Evolutionary conservation across 2,113 vertebrate species (phyloP).

Genomic region (Uria lomvia): DNA sequence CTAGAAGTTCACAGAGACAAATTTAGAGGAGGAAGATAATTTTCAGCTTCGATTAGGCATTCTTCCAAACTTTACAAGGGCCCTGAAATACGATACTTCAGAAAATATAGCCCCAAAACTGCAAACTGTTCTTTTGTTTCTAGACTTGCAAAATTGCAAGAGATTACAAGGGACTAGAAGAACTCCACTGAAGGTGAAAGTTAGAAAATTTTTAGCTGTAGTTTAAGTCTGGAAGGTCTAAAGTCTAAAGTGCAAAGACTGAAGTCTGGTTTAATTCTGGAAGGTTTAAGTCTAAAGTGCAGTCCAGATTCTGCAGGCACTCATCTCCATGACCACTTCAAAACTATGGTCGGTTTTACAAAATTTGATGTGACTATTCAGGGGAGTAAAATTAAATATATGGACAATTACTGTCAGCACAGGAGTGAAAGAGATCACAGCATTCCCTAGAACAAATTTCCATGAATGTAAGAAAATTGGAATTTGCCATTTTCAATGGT

Average conservation of each 20-base stretch:
- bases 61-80: background rate
- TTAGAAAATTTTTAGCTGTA: background rate
- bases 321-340: background rate
- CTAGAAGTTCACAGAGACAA: background rate
- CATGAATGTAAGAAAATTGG: background rate
- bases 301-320: background rate
- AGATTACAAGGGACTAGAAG: background rate
- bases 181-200: background rate
- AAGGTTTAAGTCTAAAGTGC: background rate
- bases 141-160: background rate
- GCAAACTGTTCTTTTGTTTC: background rate
- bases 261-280: background rate
- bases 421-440: background rate
- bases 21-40: background rate
- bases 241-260: too few species aligned
- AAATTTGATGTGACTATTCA: background rate
- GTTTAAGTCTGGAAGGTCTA: background rate
- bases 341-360: background rate
- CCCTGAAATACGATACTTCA: background rate
- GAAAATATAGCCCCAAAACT: background rate
- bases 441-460: background rate
- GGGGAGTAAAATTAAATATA: background rate
- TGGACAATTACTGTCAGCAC: background rate
- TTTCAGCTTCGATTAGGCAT: background rate
- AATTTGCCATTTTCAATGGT: background rate